Percentiles rank a stretch among this genome's conserved stretches.
These are phyloP conservation scores for Patella ulyssiponensis DNA, from an alignment of 2,888 invertebrate genomes.

Conservation along the genomic window DNA sequence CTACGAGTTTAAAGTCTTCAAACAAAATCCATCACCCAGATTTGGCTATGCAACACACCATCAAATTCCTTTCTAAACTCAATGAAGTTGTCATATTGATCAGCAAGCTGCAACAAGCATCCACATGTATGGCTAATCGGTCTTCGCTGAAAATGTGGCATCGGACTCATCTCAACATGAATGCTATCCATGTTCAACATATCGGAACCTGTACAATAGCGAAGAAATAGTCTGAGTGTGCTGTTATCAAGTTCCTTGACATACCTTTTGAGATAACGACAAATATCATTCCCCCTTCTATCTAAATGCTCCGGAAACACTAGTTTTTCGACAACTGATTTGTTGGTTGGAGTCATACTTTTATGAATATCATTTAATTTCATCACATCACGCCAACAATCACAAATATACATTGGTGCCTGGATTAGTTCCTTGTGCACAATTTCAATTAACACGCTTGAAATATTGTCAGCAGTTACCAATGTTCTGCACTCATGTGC, in stretches of 20 bases:
- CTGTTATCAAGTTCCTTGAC: not conserved
- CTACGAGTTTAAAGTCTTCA: not conserved
- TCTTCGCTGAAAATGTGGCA: too few species aligned
- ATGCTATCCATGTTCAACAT: too few species aligned
- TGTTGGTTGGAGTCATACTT: too few species aligned
- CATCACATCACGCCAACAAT: not conserved
- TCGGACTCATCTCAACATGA: too few species aligned
- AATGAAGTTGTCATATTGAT: not conserved
- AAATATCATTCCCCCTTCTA: not conserved
- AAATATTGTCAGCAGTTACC: conserved; percentile 8
- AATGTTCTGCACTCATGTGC: conserved; percentile 18
- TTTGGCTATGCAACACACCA: not conserved
- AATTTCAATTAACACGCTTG: not conserved
- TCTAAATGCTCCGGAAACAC: too few species aligned
- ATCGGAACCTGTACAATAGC: not conserved
- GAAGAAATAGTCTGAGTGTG: not conserved
- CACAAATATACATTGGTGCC: not conserved
- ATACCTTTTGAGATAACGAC: not conserved
- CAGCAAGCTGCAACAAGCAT: not conserved
- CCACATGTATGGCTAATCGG: too few species aligned
- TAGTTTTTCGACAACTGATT: too few species aligned
- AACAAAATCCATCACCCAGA: not conserved
- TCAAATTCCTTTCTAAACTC: not conserved
- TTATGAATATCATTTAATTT: too few species aligned
- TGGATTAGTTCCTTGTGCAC: not conserved